Base-by-base conservation (phyloP, 2,797 vertebrate species). In the Phyllotis vaccarum region DNA sequence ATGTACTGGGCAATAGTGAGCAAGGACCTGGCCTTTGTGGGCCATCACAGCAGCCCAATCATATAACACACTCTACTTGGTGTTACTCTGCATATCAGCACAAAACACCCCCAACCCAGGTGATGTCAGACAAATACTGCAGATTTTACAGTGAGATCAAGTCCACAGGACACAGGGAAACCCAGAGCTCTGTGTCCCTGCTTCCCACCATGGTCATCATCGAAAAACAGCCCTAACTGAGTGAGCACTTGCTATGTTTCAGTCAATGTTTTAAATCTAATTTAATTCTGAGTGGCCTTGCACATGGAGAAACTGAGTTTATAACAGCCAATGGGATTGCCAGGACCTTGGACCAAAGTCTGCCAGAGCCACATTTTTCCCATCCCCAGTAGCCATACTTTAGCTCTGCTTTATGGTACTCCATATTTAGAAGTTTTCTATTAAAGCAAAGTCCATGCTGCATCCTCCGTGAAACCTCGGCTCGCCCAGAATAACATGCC, bases 301-400 rank as follows among this genome's bases (percentile, higher is more conserved):
- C 11, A 56, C 60, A 6, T 0, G 24, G 22, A 80, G 24, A 85
- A 52, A 34, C 68, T 21, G 58, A n/a, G 19, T 34, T 21, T 37
- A 4, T 9, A 13, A 22, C 31, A 43, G 64, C 54, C 34, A 11
- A 11, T 8, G 13, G 40, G 46, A 2, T 10, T 5, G 6, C 56
- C 22, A 1, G 0, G 29, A 52, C 58, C 62, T 14, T 1, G 4
- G 0, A n/a, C 10, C 3, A 2, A 10, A 0, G 0, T 1, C 40
- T 24, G 56, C 19, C 29, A 2, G 10, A 76, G n/a, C 43, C 14
- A 2, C 8, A 56, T 68, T 34, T 72, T 11, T 22, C 16, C 21
- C 43, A 4, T 16, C 17, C 16, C 60, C 6, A 12, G 54, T 0
- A 5, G 11, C 85, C 10, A 1, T 0, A 8, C 31, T 21, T 46